Base-by-base conservation (phyloP, 2,888 invertebrate species). In the Pristionchus arcanus region DNA sequence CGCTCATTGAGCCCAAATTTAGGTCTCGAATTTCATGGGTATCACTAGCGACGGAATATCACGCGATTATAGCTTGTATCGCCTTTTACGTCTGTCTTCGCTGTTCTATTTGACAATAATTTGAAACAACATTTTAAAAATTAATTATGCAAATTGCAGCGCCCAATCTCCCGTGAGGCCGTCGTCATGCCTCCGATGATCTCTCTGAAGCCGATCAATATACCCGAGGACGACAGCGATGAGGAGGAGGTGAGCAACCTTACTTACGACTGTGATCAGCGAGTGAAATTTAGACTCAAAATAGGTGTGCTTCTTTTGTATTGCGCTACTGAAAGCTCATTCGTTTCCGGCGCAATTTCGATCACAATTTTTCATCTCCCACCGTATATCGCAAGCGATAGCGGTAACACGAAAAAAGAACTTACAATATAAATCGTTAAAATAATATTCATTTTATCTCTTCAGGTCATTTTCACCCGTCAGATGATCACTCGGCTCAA, bases 401-500 rank as follows among this genome's bases (percentile, higher is more conserved):
- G n/a, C n/a, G n/a, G n/a, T n/a, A n/a, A n/a, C n/a, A n/a, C n/a
- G n/a, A n/a, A n/a, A n/a, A n/a, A n/a, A n/a, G n/a, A n/a, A n/a
- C n/a, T n/a, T n/a, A n/a, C n/a, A n/a, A n/a, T n/a, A n/a, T n/a
- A n/a, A n/a, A n/a, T n/a, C n/a, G n/a, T n/a, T n/a, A n/a, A n/a
- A n/a, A n/a, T n/a, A n/a, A n/a, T n/a, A n/a, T n/a, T n/a, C n/a
- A 49, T 7, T 77, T 21, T 25, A 55, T 21, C 2, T 1, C 16
- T 87, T 16, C 49, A 87, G 87, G 74, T 88, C 34, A 71, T 88
- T 13, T 88, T 88, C 74, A 88, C 87, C 2, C 55, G 74, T 19
- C 53, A 71, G 25, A 88, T 88, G 87, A 88, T 88, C 87, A 88
- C 87, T 11, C 87, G 87, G 1, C 55, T 88, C 31, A 88, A 88